Percentiles rank a stretch among this genome's conserved stretches.
Evolutionary conservation across 2,113 vertebrate species (phyloP).

Genomic region (Thymallus thymallus): DNA sequence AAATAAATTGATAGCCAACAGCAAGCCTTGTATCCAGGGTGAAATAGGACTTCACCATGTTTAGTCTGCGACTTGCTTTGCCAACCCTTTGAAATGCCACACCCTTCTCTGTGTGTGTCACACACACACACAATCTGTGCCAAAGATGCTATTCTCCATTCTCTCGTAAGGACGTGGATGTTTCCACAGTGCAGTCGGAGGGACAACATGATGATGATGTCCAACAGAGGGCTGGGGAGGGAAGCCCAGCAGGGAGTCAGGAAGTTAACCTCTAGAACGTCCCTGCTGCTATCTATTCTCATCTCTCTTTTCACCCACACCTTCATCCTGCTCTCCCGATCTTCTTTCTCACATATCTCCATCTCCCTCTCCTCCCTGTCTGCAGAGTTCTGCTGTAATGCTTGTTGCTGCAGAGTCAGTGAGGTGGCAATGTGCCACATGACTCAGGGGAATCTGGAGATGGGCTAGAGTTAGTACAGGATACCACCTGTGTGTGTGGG

Average conservation of each 20-base stretch:
- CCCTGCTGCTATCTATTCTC: no score
- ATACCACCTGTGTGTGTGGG: background rate
- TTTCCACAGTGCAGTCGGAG: background rate
- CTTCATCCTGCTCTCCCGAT: background rate
- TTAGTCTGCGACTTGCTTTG: conserved; percentile 3
- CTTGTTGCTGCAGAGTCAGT: conserved; percentile 6
- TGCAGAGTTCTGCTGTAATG: background rate
- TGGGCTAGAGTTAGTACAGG: background rate
- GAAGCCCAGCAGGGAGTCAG: no score
- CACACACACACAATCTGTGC: background rate
- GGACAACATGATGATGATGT: no score
- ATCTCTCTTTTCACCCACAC: background rate
- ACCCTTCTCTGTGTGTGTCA: background rate
- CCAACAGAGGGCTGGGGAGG: no score
- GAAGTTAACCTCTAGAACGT: no score
- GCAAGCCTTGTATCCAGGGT: conserved; percentile 22
- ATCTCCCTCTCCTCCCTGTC: background rate
- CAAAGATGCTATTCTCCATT: background rate
- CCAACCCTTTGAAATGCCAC: background rate
- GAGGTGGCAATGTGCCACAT: background rate
- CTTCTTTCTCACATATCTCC: background rate
- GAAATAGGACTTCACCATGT: conserved; percentile 31
- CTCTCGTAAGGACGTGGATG: background rate
- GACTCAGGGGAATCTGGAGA: background rate
- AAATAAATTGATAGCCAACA: conserved; percentile 47